Evolutionary conservation across 2,797 vertebrate species (phyloP), one percentile per base, ranked within the genome.

Genomic region (Pelobates cultripes): DNA sequence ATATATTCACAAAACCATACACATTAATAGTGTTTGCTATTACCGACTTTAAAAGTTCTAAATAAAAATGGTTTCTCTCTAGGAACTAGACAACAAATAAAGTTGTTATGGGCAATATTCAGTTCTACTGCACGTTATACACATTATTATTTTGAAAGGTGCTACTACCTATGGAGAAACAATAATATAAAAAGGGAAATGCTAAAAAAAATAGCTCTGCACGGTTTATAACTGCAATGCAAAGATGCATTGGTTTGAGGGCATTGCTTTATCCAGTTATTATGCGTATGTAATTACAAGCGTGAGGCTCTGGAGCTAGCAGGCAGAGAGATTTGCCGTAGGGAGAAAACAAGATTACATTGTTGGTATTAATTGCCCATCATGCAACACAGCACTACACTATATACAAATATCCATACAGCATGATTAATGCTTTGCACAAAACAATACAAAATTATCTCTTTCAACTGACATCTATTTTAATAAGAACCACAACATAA

Each of bases 191-290:
- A 57, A 57, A 28, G 28, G 28, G 2, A 28, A 57, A 57, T 12
- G 55, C 47, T 28, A 3, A 51, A 47, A 47, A 9, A 6, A 6
- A 3, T 12, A 1, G 55, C 14, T 12, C 55, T 9, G 55, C 47
- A 51, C 47, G 8, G 55, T 15, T 57, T 9, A 12, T 12, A 12
- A 14, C 13, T 57, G 9, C 13, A 12, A 15, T 15, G 13, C 13
- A 57, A 14, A 12, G 13, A 4, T 57, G 3, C 13, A 12, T 57
- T 57, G 55, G 55, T 57, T 57, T 57, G 61, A 64, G 61, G 61
- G 61, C 61, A 64, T 64, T 64, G 15, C 61, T 64, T 17, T 43
- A 68, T 68, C 55, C 55, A 57, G 55, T 12, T 57, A 57, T 57
- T 57, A 57, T 57, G 55, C 14, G 13, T 14, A 12, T 57, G 55